Conservation (phyloP, 1,140 invertebrate genomes). For the Acromyrmex charruanus region DNA sequence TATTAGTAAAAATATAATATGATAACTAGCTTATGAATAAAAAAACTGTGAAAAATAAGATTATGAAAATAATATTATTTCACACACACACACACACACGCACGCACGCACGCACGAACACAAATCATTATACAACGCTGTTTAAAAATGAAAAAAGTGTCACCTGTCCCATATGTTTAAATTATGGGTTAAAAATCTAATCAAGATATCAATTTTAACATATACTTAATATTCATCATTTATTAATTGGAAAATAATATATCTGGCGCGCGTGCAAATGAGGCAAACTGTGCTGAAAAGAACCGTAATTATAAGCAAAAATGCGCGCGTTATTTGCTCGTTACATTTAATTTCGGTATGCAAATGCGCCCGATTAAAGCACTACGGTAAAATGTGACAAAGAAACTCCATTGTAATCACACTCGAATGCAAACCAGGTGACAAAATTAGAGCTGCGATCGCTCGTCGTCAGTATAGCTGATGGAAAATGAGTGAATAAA, state of each 20-base stretch:
- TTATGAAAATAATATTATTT: too few species aligned
- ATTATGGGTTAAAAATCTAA: not conserved
- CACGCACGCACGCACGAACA: too few species aligned
- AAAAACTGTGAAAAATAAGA: too few species aligned
- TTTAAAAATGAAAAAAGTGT: too few species aligned
- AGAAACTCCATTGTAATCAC: constrained; percentile 27
- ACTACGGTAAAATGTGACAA: not conserved
- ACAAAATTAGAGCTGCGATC: not conserved
- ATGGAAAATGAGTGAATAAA: not conserved
- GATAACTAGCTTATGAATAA: too few species aligned
- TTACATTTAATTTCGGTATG: constrained; percentile 34
- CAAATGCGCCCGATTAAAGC: constrained; percentile 5
- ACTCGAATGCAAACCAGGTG: not conserved
- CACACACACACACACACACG: too few species aligned
- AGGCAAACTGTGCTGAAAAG: not conserved
- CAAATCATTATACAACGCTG: too few species aligned
- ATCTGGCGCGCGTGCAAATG: not conserved
- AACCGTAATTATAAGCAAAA: constrained; percentile 25
- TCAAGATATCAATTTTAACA: not conserved
- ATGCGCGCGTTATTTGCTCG: constrained; percentile 38
- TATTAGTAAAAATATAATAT: too few species aligned
- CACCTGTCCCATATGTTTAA: too few species aligned
- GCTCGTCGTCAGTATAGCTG: not conserved
- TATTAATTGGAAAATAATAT: not conserved
- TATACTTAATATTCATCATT: constrained; percentile 17